Evolutionary conservation across 37 sponge, comb jelly and placozoan species (phyloP).

Genomic region (Ianthella basta): DNA sequence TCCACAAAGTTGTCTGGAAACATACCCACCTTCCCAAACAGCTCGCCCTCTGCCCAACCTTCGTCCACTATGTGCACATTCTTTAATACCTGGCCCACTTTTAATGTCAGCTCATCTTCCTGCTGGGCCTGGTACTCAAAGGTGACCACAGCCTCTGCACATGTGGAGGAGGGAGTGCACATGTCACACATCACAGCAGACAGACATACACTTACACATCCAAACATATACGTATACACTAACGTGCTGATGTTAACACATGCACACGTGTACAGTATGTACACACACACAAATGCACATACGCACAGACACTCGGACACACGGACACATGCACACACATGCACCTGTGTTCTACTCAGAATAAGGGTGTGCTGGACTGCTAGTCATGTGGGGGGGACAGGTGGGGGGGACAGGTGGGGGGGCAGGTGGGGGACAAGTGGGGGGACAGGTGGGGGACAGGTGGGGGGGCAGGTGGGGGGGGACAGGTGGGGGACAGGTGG

Average conservation of each 20-base stretch:
- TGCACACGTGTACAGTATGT: background rate
- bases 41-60: conserved; percentile 73
- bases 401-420: too few species aligned
- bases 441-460: too few species aligned
- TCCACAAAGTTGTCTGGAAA: conserved; percentile 86
- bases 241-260: background rate
- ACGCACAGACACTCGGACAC: conserved; percentile 9
- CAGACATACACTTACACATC: conserved; percentile 20
- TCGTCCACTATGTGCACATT: conserved; percentile 69
- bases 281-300: conserved; percentile 27
- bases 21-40: conserved; percentile 67
- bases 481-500: too few species aligned
- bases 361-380: too few species aligned
- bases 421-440: too few species aligned
- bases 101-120: conserved; percentile 75
- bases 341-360: background rate
- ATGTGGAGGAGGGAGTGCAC: background rate
- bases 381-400: too few species aligned
- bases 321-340: conserved; percentile 11
- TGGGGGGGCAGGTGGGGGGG: too few species aligned
- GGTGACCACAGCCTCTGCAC: conserved; percentile 56
- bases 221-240: conserved; percentile 3
- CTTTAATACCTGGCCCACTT: conserved; percentile 63
- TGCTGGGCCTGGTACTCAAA: conserved; percentile 69
- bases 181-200: background rate